Evolutionary conservation across 2,888 invertebrate species (phyloP).

Genomic region (Stenodera caucasica): DNA sequence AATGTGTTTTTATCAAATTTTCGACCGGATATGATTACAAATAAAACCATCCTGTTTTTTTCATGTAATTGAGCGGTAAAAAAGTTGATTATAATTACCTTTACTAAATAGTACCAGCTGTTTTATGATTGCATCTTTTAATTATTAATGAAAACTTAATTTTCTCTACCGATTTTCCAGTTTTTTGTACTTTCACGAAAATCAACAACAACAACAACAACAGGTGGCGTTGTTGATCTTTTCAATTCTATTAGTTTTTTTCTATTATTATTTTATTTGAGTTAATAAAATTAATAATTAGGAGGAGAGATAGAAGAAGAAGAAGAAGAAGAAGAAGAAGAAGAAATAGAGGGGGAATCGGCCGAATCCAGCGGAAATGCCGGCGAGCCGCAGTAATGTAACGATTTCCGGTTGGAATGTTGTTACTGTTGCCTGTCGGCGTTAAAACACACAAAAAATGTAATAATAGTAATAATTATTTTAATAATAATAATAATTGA

Average conservation of each 20-base stretch:
- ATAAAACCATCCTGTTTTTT: background rate
- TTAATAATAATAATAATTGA: too few species aligned
- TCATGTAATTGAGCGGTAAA: background rate
- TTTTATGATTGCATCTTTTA: background rate
- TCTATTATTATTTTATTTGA: background rate
- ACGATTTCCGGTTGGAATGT: conserved; percentile 28
- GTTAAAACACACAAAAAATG: background rate
- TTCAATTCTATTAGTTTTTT: background rate
- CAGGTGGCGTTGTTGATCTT: background rate
- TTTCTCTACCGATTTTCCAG: background rate
- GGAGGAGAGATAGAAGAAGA: background rate
- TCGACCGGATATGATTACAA: background rate
- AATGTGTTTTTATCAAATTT: too few species aligned
- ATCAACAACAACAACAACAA: background rate
- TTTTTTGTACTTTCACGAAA: background rate
- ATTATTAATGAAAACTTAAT: background rate
- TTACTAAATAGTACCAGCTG: background rate
- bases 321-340: background rate
- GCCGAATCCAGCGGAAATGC: conserved; percentile 30
- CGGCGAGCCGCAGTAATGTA: conserved; percentile 31
- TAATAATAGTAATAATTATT: too few species aligned
- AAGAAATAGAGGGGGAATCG: conserved; percentile 17
- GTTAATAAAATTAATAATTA: background rate
- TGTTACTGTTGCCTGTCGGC: background rate
- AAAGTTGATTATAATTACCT: background rate